Conservation (phyloP, 2,113 vertebrate species). For the Equus quagga region DNA sequence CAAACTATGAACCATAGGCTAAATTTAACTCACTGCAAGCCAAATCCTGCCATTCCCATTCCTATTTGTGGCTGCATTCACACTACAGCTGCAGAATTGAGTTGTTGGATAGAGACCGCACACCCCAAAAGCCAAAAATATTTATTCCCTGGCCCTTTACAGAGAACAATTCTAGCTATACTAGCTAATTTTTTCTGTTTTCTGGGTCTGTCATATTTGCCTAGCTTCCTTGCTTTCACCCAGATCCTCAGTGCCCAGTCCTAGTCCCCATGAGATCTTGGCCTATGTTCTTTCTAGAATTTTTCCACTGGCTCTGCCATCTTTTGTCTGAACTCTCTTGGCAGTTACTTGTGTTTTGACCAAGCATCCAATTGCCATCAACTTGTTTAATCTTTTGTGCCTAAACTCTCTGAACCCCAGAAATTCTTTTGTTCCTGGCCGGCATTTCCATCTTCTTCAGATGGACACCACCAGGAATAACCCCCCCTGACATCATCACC, state of each 20-base stretch:
- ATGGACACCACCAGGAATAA: not conserved
- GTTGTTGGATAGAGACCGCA: not conserved
- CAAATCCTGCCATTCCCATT: not conserved
- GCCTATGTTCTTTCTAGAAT: not conserved
- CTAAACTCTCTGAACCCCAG: not conserved
- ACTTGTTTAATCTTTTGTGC: not conserved
- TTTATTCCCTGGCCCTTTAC: not conserved
- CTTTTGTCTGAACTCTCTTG: not conserved
- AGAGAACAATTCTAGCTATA: not conserved
- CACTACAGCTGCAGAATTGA: not conserved
- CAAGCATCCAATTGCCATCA: not conserved
- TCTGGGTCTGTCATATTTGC: not conserved
- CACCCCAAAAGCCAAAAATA: not conserved
- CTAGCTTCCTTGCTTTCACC: not conserved
- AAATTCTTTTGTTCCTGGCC: constrained; percentile 1
- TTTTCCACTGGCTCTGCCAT: not conserved
- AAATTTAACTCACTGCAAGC: not conserved
- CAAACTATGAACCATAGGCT: not conserved
- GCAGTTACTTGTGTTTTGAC: not conserved
- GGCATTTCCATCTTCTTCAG: constrained; percentile 18
- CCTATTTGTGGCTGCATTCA: not conserved
- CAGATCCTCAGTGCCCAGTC: not conserved
- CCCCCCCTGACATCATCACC: not conserved
- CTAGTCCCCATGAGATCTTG: not conserved
- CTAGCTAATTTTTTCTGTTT: not conserved